Base-by-base conservation (phyloP, 2,888 invertebrate genomes). In the Deroplatys truncata region DNA sequence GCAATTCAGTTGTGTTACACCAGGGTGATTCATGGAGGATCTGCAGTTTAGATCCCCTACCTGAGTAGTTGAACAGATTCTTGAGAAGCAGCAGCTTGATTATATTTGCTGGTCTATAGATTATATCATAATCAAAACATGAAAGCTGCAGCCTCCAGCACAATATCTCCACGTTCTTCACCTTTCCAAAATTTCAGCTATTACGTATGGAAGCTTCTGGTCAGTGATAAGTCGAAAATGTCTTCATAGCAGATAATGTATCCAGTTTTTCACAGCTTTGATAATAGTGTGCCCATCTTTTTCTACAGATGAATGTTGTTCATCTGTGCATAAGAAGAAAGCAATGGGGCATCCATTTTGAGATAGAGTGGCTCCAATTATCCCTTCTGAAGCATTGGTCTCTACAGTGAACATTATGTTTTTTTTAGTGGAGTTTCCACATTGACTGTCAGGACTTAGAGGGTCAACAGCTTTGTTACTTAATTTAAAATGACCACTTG, bases 301-400 rank as follows among this genome's bases (percentile, higher is more conserved):
- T 49, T 84, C 56, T 10, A 88, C 0, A 0, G 84, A 25, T 35
- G 49, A 88, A 43, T 88, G 83, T n/a, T 35, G 9, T 28, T 43
- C 31, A 35, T 84, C 43, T n/a, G 84, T 35, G 4, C 43, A 13
- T 29, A 35, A n/a, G n/a, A 84, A 49, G 49, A 88, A 88, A 10
- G 49, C 90, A 20, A 91, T 89, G 1, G 90, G 90, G 16, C 90
- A 88, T n/a, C 89, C 90, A 16, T 56, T 28, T 89, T 90, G 2
- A n/a, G 89, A 87, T 28, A 91, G 89, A 16, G 89, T 89, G 31
- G 89, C 90, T 25, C 85, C 89, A 16, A 91, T 87, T 20, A 91
- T 84, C 16, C 87, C 82, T 84, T 91, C 90, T 0, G 89, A 91
- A n/a, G 91, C 91, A 87, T 91, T 90, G n/a, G 90, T 91, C 43